Evolutionary conservation across 2,888 invertebrate species (phyloP).

Genomic region (Gerosis bhagava): DNA sequence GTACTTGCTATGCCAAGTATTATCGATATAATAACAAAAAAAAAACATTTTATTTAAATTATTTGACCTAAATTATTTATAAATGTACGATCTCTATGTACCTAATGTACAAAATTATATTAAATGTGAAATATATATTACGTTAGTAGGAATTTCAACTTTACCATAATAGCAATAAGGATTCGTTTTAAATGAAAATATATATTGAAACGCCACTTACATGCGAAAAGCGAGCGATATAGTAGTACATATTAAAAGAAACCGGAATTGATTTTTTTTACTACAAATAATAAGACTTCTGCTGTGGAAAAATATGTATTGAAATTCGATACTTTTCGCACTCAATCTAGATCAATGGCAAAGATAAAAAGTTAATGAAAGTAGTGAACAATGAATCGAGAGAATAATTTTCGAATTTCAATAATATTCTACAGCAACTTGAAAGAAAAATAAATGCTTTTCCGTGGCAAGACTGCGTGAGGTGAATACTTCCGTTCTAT

Average conservation of each 20-base stretch:
- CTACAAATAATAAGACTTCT: conserved; percentile 20
- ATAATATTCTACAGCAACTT: neutral
- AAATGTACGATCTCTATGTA: too few species aligned
- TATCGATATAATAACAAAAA: too few species aligned
- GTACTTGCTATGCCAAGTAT: too few species aligned
- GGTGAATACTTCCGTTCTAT: conserved; percentile 32
- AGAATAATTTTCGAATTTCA: conserved; percentile 1
- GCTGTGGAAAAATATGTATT: neutral
- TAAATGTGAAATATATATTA: too few species aligned
- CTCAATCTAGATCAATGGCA: too few species aligned
- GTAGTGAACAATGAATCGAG: too few species aligned
- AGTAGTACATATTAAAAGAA: conserved; percentile 16
- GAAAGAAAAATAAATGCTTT: conserved; percentile 14
- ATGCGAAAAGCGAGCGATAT: conserved; percentile 1
- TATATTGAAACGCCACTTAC: conserved; percentile 11
- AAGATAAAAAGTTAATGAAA: too few species aligned
- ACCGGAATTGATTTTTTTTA: conserved; percentile 39
- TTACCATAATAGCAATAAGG: neutral
- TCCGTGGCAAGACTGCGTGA: conserved; percentile 26
- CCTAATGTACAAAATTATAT: too few species aligned
- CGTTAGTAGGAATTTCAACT: too few species aligned
- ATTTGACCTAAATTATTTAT: too few species aligned
- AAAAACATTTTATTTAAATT: too few species aligned
- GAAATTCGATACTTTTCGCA: neutral
- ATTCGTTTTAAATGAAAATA: neutral